Base-by-base conservation (phyloP, 2,888 invertebrate species). In the Paralinhomoeus sp. region DNA sequence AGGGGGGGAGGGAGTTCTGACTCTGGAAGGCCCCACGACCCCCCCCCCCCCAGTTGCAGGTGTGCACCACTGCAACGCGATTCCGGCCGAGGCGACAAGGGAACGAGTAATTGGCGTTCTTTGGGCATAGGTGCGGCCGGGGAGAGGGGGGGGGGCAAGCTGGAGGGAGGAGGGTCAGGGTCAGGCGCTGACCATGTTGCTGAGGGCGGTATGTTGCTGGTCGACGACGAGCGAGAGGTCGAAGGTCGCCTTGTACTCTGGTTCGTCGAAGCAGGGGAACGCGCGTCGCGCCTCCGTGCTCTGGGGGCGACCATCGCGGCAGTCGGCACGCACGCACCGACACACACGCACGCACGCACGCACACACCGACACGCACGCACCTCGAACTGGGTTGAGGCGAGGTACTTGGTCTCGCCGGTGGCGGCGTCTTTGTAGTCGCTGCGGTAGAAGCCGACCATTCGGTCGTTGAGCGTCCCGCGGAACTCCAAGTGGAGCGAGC, bases 221-320 rank as follows among this genome's bases (percentile, higher is more conserved):
- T 83, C 81, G 43, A 84, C 81, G 47, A 76, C 71, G 18, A 93
- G 67, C 1, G 76, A 75, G 49, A 93, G 78, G 62, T 73, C 71
- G 66, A 79, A 85, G 17, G 75, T 77, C 0, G 84, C 80, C 47
- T 85, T 85, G 67, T 77, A 74, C 34, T 74, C 72, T 0, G 85
- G 85, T 64, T 85, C 85, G 63, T 85, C 85, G 67, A 81, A 84
- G 64, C 83, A 85, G 0, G 85, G 85, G 67, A 87, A 83, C 0
- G 79, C 80, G 51, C 74, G 69, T 24, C 85, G 72, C 0, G 85
- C 85, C 57, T 66, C 67, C n/a, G 67, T 67, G 1, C 67, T 62
- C 65, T 67, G 49, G 2, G 34, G 12, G 24, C n/a, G n/a, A n/a
- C n/a, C n/a, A n/a, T n/a, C n/a, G n/a, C n/a, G n/a, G n/a, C n/a